Percentiles rank a stretch among this genome's conserved stretches.
These are phyloP conservation scores for Microcebus griseorufus DNA, from an alignment of 2,113 vertebrate species.

Conservation along the genomic window DNA sequence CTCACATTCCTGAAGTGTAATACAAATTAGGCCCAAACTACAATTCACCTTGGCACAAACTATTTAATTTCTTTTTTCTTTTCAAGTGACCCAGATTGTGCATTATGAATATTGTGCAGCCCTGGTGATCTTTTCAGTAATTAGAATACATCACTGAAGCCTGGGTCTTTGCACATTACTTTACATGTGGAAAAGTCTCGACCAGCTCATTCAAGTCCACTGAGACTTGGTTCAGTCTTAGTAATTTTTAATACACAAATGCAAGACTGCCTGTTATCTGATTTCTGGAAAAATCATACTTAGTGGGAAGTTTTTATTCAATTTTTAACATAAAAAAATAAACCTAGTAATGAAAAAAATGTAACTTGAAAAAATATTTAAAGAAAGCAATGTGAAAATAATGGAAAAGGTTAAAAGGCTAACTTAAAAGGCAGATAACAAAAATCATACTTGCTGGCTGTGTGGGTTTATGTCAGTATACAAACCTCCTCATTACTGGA, in stretches of 20 bases:
- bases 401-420: neutral
- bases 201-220: neutral
- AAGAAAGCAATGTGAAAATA: slow-evolving; percentile 52
- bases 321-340: slow-evolving; percentile 29
- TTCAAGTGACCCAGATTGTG: slow-evolving; percentile 65
- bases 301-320: neutral
- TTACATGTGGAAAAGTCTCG: neutral
- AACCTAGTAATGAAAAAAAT: neutral
- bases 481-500: neutral
- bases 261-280: neutral
- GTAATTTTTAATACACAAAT: neutral
- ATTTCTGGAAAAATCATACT: neutral
- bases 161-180: neutral
- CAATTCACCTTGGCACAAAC: slow-evolving; percentile 63
- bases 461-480: neutral
- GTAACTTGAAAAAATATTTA: neutral
- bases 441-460: neutral
- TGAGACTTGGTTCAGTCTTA: slow-evolving; percentile 32
- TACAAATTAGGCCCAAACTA: slow-evolving; percentile 63
- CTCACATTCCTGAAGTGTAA: slow-evolving; percentile 67
- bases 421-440: neutral
- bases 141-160: neutral
- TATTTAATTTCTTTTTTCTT: slow-evolving; percentile 37
- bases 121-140: neutral
- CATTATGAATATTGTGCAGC: neutral